phyloP scores from a whole-genome alignment of 2,888 invertebrate species.

The Lycaena phlaeas region DNA sequence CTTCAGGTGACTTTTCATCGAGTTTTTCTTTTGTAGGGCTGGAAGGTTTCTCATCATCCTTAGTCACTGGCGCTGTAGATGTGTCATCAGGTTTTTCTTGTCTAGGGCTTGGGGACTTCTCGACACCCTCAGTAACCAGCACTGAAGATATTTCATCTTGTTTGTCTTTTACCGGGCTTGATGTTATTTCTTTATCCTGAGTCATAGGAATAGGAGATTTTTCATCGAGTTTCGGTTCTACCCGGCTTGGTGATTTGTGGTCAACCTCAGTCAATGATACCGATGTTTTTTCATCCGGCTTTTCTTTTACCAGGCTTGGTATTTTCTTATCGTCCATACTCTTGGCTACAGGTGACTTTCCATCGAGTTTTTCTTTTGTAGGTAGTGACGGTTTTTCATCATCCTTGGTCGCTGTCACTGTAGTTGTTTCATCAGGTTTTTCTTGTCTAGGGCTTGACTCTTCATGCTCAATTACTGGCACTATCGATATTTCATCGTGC shows the following conservation, averaged over 20 bases:
- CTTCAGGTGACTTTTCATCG: neutral
- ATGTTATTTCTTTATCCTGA: neutral
- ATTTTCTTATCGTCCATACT: too few species aligned
- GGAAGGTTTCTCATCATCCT: slow-evolving; percentile 3
- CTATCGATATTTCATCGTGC: neutral
- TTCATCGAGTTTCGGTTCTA: neutral
- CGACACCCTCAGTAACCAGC: too few species aligned
- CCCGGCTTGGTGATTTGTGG: neutral
- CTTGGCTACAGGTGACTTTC: too few species aligned
- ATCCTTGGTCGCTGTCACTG: neutral
- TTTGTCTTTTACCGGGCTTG: neutral
- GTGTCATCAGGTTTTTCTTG: neutral
- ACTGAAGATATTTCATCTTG: neutral
- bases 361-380: too few species aligned
- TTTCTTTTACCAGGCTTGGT: too few species aligned
- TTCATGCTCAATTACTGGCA: neutral
- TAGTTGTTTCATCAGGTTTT: neutral
- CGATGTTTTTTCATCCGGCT: too few species aligned
- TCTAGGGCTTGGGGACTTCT: neutral
- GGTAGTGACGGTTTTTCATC: too few species aligned
- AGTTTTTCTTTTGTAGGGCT: neutral
- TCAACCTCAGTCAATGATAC: too few species aligned
- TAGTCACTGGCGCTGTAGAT: neutral
- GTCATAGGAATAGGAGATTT: neutral
- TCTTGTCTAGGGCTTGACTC: neutral